Conservation (phyloP, 1,140 invertebrate species). For the Penaeus japonicus region DNA sequence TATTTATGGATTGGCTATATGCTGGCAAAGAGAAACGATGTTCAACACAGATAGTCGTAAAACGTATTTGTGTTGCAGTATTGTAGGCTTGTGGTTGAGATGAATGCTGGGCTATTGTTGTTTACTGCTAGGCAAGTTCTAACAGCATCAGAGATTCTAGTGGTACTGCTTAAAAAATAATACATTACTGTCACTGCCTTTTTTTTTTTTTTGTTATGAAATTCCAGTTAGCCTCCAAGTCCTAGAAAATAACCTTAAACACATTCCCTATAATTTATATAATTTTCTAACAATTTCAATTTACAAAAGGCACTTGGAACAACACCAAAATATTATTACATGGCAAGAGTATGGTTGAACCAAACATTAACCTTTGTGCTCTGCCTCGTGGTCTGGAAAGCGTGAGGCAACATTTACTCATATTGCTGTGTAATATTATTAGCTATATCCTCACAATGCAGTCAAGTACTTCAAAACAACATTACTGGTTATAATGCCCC, state of each 20-base stretch:
- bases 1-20: too few species aligned
- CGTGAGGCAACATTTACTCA: background rate
- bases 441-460: background rate
- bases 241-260: conserved; percentile 9
- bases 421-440: background rate
- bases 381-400: background rate
- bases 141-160: background rate
- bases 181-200: conserved; percentile 15
- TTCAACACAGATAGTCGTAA: too few species aligned
- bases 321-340: conserved; percentile 40
- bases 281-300: conserved; percentile 36
- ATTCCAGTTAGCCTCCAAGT: conserved; percentile 31
- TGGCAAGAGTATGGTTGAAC: conserved; percentile 13
- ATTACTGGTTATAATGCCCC: conserved; percentile 25
- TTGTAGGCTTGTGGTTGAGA: too few species aligned
- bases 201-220: background rate
- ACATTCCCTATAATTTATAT: conserved; percentile 4
- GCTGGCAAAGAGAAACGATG: too few species aligned
- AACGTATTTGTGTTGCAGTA: too few species aligned
- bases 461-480: background rate
- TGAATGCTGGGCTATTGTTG: too few species aligned
- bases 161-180: conserved; percentile 13
- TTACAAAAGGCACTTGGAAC: conserved; percentile 42
- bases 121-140: too few species aligned
- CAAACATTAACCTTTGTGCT: conserved; percentile 15